Evolutionary conservation across 2,888 invertebrate species (phyloP).

Genomic region (Loripinus fragilis): DNA sequence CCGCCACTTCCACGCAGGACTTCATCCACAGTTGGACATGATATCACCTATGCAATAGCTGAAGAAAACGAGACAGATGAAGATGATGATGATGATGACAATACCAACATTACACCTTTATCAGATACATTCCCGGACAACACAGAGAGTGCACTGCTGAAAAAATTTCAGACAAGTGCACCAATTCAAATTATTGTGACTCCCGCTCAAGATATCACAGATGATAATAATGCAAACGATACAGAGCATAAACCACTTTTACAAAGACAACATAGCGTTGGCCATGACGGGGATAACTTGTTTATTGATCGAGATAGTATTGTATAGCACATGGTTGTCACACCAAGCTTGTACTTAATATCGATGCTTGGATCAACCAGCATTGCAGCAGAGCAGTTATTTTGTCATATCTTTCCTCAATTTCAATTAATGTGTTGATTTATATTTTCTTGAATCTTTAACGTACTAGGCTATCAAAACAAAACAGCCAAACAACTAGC

Average conservation of each 20-base stretch:
- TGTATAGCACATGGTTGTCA: no score
- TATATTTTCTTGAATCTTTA: no score
- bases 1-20: not conserved
- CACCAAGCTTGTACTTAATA: no score
- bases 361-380: no score
- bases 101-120: not conserved
- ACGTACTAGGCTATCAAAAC: no score
- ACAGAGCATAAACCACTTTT: not conserved
- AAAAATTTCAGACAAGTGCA: not conserved
- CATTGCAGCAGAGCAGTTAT: no score
- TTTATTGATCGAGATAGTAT: no score
- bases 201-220: not conserved
- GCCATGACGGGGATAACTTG: not conserved
- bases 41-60: not conserved
- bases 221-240: not conserved
- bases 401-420: no score
- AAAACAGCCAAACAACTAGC: no score
- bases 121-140: no score
- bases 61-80: not conserved
- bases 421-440: no score
- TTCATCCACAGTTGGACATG: not conserved
- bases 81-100: not conserved
- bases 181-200: not conserved
- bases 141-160: no score
- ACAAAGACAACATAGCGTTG: not conserved